Percentiles rank a stretch among this genome's conserved stretches.
These are phyloP conservation scores for Pollenia amentaria DNA, from an alignment of 2,888 invertebrate species.

Conservation along the genomic window DNA sequence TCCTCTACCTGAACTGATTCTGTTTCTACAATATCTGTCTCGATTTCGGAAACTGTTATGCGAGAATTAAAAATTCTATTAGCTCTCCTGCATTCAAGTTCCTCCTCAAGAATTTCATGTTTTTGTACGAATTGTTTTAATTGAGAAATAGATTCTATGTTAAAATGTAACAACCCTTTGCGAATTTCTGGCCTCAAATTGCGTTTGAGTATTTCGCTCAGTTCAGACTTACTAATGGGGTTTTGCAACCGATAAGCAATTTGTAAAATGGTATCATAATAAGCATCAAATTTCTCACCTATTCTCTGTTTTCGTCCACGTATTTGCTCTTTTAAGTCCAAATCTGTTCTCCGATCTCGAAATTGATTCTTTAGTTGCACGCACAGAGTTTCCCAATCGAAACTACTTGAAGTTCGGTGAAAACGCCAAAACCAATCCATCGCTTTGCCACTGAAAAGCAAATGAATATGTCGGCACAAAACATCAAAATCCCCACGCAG, in stretches of 20 bases:
- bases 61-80: neutral
- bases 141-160: too few species aligned
- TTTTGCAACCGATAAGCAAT: conserved; percentile 13
- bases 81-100: too few species aligned
- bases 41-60: conserved; percentile 3
- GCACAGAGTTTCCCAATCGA: conserved; percentile 36
- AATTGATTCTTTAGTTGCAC: conserved; percentile 35
- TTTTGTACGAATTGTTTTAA: too few species aligned
- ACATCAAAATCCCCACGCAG: conserved; percentile 33
- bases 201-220: conserved; percentile 28
- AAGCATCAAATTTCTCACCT: conserved; percentile 11
- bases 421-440: conserved; percentile 32
- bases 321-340: conserved; percentile 42
- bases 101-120: too few species aligned
- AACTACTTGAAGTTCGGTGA: neutral
- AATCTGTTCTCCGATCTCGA: conserved; percentile 53
- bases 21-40: neutral
- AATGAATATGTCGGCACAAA: conserved; percentile 37
- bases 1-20: neutral
- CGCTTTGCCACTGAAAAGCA: conserved; percentile 22
- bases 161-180: too few species aligned
- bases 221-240: conserved; percentile 5
- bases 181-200: conserved; percentile 14
- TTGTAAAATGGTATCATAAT: conserved; percentile 46
- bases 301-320: conserved; percentile 18